Evolutionary conservation across 2,113 vertebrate species (phyloP).

Genomic region (human): DNA sequence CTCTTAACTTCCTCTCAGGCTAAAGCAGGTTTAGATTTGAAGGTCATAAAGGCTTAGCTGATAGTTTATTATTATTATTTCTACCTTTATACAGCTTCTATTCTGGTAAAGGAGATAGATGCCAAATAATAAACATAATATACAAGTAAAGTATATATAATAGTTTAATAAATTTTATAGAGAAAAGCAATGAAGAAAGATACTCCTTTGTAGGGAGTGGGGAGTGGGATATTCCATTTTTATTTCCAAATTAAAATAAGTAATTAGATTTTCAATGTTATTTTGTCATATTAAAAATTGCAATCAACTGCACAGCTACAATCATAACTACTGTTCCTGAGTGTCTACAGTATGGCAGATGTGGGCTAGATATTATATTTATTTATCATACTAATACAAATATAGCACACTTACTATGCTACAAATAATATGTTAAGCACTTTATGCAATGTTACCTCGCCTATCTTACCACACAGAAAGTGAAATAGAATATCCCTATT

Average conservation of each 20-base stretch:
- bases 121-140: background rate
- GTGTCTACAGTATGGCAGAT: background rate
- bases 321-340: background rate
- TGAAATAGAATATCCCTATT: background rate
- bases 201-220: background rate
- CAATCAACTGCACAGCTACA: background rate
- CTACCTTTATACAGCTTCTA: background rate
- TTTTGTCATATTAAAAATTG: background rate
- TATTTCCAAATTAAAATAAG: constrained; percentile 8
- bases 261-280: background rate
- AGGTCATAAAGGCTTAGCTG: background rate
- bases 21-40: background rate
- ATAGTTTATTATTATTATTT: background rate
- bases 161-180: background rate
- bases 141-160: background rate
- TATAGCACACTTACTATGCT: background rate
- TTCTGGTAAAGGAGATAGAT: background rate
- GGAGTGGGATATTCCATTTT: background rate
- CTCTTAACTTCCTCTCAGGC: background rate
- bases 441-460: background rate
- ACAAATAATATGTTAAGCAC: background rate
- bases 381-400: background rate
- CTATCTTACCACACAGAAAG: background rate
- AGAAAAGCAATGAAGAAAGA: constrained; percentile 23
- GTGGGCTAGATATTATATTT: background rate